Evolutionary conservation across 2,888 invertebrate genomes (phyloP).

Genomic region (Drosophila histrio): DNA sequence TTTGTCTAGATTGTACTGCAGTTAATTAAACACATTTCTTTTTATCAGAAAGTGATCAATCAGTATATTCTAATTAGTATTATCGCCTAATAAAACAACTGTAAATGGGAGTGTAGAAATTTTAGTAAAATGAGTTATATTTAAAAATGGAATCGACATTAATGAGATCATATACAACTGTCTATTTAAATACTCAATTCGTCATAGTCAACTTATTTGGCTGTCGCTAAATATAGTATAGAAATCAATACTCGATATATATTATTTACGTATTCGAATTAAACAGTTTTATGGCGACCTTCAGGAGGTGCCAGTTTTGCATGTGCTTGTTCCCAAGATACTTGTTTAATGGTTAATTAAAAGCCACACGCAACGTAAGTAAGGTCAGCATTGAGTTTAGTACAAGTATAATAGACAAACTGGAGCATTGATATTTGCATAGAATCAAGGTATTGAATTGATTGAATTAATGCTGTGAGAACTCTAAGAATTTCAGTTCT

Average conservation of each 20-base stretch:
- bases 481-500: background rate
- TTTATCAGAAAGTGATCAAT: background rate
- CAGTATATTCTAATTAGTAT: too few relatives aligned
- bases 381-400: conserved; percentile 47
- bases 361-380: conserved; percentile 45
- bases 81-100: background rate
- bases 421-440: conserved; percentile 57
- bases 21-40: background rate
- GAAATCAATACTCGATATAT: conserved; percentile 1
- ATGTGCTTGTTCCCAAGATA: conserved; percentile 6
- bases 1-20: background rate
- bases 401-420: conserved; percentile 16
- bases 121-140: conserved; percentile 5
- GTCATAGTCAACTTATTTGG: conserved; percentile 33
- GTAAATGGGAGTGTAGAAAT: background rate
- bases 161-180: conserved; percentile 9
- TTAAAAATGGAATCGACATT: background rate
- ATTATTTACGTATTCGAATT: background rate
- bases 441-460: conserved; percentile 21
- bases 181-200: conserved; percentile 28
- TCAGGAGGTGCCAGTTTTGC: conserved; percentile 25
- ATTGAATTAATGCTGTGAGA: background rate
- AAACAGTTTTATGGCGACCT: conserved; percentile 33
- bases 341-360: conserved; percentile 41
- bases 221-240: conserved; percentile 37